Evolutionary conservation across 2,888 invertebrate genomes (phyloP).

Genomic region (Pammene fasciana): DNA sequence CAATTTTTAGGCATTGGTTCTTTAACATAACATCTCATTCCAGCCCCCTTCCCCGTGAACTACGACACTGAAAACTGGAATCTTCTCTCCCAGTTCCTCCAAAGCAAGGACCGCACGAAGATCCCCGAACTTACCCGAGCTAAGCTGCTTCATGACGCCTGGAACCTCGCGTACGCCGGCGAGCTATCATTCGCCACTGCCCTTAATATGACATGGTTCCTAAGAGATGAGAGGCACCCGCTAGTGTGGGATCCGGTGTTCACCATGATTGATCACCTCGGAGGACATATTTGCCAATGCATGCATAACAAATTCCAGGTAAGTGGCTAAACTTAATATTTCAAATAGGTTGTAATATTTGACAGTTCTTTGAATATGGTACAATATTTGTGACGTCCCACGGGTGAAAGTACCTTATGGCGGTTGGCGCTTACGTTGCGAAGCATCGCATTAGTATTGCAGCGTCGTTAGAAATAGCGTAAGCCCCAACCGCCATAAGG

Average conservation of each 20-base stretch:
- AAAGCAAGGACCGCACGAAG: slow-evolving; percentile 74
- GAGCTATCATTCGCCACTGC: slow-evolving; percentile 89
- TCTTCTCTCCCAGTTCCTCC: slow-evolving; percentile 86
- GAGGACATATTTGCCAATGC: slow-evolving; percentile 86
- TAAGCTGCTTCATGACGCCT: slow-evolving; percentile 89
- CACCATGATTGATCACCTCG: slow-evolving; percentile 91
- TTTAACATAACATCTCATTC: slow-evolving; percentile 41
- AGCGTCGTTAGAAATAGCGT: too few relatives aligned
- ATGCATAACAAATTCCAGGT: slow-evolving; percentile 89
- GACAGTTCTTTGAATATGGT: too few relatives aligned
- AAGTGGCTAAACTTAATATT: slow-evolving; percentile 43
- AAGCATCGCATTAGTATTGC: too few relatives aligned
- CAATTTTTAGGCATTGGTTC: too few relatives aligned
- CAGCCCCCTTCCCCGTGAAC: slow-evolving; percentile 92
- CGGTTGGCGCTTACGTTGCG: too few relatives aligned
- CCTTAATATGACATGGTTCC: slow-evolving; percentile 90
- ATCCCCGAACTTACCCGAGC: slow-evolving; percentile 90
- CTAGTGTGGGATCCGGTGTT: slow-evolving; percentile 93
- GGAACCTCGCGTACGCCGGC: slow-evolving; percentile 91
- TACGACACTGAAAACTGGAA: slow-evolving; percentile 91
- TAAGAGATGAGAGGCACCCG: slow-evolving; percentile 88
- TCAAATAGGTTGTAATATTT: too few relatives aligned
- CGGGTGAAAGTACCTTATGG: too few relatives aligned
- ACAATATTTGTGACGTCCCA: too few relatives aligned
- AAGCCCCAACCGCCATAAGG: too few relatives aligned